Conservation (phyloP, 1,140 invertebrate genomes). For the Stegodyphus mimosarum region DNA sequence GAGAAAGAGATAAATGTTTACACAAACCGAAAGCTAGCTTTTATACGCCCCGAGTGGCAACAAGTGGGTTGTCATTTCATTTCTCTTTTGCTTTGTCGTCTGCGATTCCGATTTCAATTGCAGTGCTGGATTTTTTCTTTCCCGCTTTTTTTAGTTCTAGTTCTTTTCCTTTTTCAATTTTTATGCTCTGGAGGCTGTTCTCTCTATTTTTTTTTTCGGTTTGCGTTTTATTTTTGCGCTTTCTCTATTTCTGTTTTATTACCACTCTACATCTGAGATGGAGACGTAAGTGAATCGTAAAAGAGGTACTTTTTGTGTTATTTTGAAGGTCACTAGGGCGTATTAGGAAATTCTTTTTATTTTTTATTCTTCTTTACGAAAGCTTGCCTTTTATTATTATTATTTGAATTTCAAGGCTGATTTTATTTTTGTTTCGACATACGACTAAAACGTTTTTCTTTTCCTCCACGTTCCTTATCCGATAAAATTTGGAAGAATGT, state of each 20-base stretch:
- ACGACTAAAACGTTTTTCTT: no score
- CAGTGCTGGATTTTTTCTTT: not conserved
- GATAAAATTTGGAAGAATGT: no score
- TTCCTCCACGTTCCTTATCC: no score
- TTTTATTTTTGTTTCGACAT: no score
- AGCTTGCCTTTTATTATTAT: no score
- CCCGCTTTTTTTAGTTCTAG: not conserved
- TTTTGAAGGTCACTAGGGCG: constrained; percentile 22
- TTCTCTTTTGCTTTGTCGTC: constrained; percentile 13
- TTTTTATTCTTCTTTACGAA: no score
- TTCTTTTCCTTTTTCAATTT: constrained; percentile 19
- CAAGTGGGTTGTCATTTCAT: constrained; percentile 59
- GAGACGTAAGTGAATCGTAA: constrained; percentile 19
- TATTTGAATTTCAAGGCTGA: no score
- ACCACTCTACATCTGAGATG: not conserved
- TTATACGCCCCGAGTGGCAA: constrained; percentile 51
- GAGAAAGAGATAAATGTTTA: constrained; percentile 58
- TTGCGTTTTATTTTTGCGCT: constrained; percentile 2
- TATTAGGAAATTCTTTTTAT: not conserved
- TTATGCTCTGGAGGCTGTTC: constrained; percentile 8
- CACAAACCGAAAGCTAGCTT: constrained; percentile 41
- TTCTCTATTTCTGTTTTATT: constrained; percentile 6
- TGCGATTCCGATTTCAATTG: not conserved
- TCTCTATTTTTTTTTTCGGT: constrained; percentile 32
- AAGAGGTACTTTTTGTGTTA: not conserved